A percentile compares a stretch with the other conserved stretches of the same genome.
phyloP scores from a whole-genome alignment of 2,113 vertebrate species.

The Pterocles orientalis region DNA sequence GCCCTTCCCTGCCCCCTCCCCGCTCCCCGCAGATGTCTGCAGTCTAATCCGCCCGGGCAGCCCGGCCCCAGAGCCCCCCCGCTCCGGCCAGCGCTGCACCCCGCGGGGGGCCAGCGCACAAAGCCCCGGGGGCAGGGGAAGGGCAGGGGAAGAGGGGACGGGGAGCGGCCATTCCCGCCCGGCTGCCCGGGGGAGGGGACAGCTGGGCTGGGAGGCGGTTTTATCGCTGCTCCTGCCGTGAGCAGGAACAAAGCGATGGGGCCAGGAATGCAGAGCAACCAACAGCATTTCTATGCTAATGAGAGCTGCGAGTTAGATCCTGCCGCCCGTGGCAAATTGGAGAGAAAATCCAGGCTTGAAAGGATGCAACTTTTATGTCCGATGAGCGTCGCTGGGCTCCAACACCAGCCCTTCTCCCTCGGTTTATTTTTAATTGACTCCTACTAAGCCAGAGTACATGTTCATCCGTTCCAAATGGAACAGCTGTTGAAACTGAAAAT shows the following conservation, averaged over 20 bases:
- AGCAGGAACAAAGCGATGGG: slow-evolving; percentile 53
- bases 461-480: slow-evolving; percentile 16
- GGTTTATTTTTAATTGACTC: slow-evolving; percentile 58
- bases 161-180: neutral
- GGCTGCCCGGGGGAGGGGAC: neutral
- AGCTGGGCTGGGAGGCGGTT: neutral
- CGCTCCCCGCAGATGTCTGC: neutral
- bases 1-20: neutral
- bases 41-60: neutral
- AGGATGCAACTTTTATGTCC: slow-evolving; percentile 22
- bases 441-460: neutral
- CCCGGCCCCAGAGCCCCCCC: neutral
- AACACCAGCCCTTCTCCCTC: neutral
- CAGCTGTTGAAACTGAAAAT: slow-evolving; percentile 61
- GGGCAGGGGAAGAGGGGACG: no score
- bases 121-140: no score
- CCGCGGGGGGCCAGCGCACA: neutral
- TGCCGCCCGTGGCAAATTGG: slow-evolving; percentile 28
- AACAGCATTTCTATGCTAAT: slow-evolving; percentile 44
- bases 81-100: neutral
- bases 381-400: slow-evolving; percentile 3
- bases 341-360: slow-evolving; percentile 4
- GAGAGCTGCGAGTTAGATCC: neutral
- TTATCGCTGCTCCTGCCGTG: neutral
- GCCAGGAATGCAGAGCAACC: neutral